These are phyloP conservation scores for Acyrthosiphon pisum DNA, from an alignment of 1,140 invertebrate species.

Conservation along the genomic window DNA sequence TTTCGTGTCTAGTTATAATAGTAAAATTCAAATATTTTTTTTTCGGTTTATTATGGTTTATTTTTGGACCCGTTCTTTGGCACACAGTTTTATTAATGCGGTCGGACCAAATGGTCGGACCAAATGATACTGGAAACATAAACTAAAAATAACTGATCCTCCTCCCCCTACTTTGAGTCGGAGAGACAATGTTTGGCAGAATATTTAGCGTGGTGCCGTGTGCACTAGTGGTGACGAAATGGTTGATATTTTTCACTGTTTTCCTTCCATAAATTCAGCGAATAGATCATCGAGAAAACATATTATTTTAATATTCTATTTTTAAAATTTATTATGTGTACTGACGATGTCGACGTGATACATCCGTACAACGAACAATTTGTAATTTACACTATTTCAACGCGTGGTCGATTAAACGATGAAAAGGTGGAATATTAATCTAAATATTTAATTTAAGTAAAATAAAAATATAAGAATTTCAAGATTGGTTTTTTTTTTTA, in stretches of 20 bases:
- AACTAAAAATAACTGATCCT: constrained; percentile 47
- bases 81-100: constrained; percentile 34
- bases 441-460: background rate
- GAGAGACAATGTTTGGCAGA: constrained; percentile 36
- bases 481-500: background rate
- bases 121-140: constrained; percentile 49
- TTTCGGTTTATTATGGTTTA: constrained; percentile 42
- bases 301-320: constrained; percentile 35
- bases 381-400: background rate
- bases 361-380: background rate
- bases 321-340: background rate
- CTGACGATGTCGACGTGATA: background rate
- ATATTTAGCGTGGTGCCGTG: constrained; percentile 49
- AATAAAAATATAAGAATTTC: background rate
- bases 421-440: background rate
- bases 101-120: constrained; percentile 12
- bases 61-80: constrained; percentile 40
- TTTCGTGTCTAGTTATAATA: background rate
- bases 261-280: background rate
- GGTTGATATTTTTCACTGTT: constrained; percentile 30
- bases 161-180: constrained; percentile 29
- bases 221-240: constrained; percentile 54
- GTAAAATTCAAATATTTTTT: background rate
- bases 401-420: background rate
- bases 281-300: background rate